Evolutionary conservation across 1,140 invertebrate species (phyloP), one percentile per base, ranked within the genome.

Genomic region (Calephelis nemesis): DNA sequence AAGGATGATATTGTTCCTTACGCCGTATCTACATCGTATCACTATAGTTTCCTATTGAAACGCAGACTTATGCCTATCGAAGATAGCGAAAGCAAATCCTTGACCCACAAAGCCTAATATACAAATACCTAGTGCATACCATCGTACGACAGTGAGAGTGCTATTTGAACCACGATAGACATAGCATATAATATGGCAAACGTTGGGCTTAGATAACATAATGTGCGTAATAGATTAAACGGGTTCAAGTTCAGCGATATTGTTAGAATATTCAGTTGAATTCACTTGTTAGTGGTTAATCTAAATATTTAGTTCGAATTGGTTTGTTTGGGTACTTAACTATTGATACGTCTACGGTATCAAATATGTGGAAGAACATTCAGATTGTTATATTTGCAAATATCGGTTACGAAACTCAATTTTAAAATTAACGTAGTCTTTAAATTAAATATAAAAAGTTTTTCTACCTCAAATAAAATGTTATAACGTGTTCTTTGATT

Each of bases 61-160:
- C 30, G 30, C 58, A 30, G 5, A 60, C 39, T n/a, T 39, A 60
- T 12, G 58, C 39, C 58, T 60, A 60, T 39, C 58, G 39, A 60
- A 60, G 58, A 60, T 60, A 60, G 58, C 39, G 58, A 60, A 60
- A 60, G 58, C 30, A 60, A 60, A 60, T 60, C 58, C 58, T 60
- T 60, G 58, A 60, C 58, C 58, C n/a, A 60, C 58, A 60, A 60
- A 60, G 58, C 58, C 58, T 60, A 60, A 60, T 60, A 60, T 60
- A 60, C 58, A 60, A 60, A 60, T 60, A 60, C 58, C 58, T 40
- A 60, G 30, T 40, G 58, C 39, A 60, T 60, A 11, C 58, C 52
- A 58, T 58, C 58, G 58, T 60, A 30, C 58, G 58, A 60, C 58
- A 60, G 58, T 39, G 58, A 60, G 58, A 60, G 58, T 60, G 58